A percentile compares a stretch with the other conserved stretches of the same genome.
Conservation (phyloP, 2,888 invertebrate species). For the Biston betularia region DNA sequence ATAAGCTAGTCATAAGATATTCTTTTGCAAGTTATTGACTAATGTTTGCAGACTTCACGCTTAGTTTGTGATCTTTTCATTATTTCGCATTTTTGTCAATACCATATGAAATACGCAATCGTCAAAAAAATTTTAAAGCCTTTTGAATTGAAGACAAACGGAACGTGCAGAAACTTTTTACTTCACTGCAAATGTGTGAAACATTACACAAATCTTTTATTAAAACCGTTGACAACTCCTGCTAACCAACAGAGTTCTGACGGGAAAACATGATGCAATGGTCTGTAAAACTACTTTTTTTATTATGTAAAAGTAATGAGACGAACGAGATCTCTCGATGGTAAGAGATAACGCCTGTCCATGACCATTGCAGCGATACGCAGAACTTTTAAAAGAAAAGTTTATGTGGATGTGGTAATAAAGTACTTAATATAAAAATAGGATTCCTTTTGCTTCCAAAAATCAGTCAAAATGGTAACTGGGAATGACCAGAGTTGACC, state of each 20-base stretch:
- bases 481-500: no score
- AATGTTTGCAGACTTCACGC: conserved; percentile 27
- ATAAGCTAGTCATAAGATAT: background rate
- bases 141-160: conserved; percentile 22
- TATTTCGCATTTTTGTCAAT: conserved; percentile 19
- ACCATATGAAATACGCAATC: background rate
- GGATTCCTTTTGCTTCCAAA: no score
- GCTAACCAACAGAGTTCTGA: background rate
- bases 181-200: background rate
- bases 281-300: no score
- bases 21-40: conserved; percentile 26
- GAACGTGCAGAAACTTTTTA: conserved; percentile 18
- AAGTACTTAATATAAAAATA: no score
- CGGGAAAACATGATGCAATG: no score
- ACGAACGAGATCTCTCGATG: no score
- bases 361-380: no score
- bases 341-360: no score
- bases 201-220: background rate
- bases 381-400: no score
- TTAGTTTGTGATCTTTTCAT: conserved; percentile 26
- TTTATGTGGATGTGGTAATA: no score
- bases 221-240: background rate
- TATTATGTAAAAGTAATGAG: no score
- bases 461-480: no score
- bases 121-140: conserved; percentile 9